These are phyloP conservation scores for Gortyna flavago DNA, from an alignment of 2,888 invertebrate genomes.

Conservation along the genomic window DNA sequence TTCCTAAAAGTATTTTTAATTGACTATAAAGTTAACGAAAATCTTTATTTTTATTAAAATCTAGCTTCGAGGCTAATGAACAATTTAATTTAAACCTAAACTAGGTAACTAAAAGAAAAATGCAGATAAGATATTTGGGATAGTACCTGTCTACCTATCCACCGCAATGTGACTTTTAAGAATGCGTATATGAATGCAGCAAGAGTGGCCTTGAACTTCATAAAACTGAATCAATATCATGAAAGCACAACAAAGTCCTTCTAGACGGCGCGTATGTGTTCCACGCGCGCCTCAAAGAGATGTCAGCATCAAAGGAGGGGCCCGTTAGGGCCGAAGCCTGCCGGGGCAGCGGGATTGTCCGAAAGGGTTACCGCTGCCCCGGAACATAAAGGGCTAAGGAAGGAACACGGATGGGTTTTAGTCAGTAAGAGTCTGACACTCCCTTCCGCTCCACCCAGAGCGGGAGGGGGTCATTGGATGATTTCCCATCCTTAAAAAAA, in stretches of 20 bases:
- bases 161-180: slow-evolving; percentile 23
- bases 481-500: too few species aligned
- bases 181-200: slow-evolving; percentile 58
- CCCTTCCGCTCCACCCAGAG: too few species aligned
- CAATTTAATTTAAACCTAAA: not conserved
- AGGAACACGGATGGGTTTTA: too few species aligned
- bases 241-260: slow-evolving; percentile 7
- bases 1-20: not conserved
- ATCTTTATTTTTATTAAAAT: not conserved
- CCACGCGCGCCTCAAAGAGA: too few species aligned
- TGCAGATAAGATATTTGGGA: not conserved
- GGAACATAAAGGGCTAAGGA: too few species aligned
- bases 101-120: not conserved
- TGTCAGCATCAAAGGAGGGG: too few species aligned
- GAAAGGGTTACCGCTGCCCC: too few species aligned
- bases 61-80: not conserved
- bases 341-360: too few species aligned
- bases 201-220: slow-evolving; percentile 45
- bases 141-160: not conserved
- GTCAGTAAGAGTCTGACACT: too few species aligned
- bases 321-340: too few species aligned
- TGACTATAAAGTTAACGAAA: not conserved
- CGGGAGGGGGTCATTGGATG: too few species aligned
- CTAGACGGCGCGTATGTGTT: too few species aligned
- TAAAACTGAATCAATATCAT: slow-evolving; percentile 40